Evolutionary conservation across 2,113 vertebrate species (phyloP), one percentile per base, ranked within the genome.

Genomic region (Enhydra lutris): DNA sequence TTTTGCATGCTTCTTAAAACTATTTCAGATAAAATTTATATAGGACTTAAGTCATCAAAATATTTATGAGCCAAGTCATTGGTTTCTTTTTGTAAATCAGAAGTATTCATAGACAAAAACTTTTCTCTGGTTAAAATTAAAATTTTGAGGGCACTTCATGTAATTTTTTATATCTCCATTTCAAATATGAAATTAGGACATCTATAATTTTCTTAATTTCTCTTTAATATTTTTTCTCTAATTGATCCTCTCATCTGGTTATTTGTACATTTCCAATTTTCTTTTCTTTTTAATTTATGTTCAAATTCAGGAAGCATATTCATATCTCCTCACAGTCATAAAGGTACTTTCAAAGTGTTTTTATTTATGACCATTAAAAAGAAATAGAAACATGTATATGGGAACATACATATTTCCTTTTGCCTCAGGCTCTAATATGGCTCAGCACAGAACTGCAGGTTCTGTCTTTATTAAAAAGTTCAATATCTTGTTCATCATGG

Each of bases 41-140:
- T 13, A 81, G 23, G 50, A 81, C 13, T 80, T 71, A 80, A 59
- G 12, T 71, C 52, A 39, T 71, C 63, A 88, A 69, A 59, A 71
- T 94, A 69, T 80, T 80, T 57, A 24, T 81, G 61, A 94, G 12
- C 50, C 63, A 84, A 76, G 45, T 83, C 45, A 55, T 76, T 90
- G 6, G 14, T 67, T 89, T 14, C 78, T 83, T 74, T 74, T 63
- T 65, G 29, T 79, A 90, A 94, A 50, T 45, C 45, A 76, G 63
- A 89, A 74, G n/a, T 74, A 42, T 90, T 76, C 67, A 76, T 21
- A 83, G 57, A 90, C 57, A 83, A 45, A 42, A 95, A 83, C 23
- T 83, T 95, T 74, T 83, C 45, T n/a, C 57, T 45, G 29, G 21
- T 83, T 90, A 76, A 90, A 83, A 90, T 90, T 57, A 83, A 90